These are phyloP conservation scores for Camptogramma bilineatum DNA, from an alignment of 2,888 invertebrate genomes.

Conservation along the genomic window DNA sequence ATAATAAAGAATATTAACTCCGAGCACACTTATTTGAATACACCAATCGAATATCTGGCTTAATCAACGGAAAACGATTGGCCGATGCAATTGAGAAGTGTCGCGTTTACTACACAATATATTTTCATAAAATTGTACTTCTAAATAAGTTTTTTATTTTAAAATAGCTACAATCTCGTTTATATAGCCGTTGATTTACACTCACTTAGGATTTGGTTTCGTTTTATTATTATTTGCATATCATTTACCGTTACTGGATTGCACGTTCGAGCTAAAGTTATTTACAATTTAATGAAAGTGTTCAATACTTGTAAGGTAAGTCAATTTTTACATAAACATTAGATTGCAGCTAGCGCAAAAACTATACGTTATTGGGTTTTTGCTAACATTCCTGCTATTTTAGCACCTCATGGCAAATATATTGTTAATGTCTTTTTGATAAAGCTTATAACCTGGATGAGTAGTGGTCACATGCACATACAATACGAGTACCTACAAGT, in stretches of 20 bases:
- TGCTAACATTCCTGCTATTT: background rate
- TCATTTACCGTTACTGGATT: conserved; percentile 35
- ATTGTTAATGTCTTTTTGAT: background rate
- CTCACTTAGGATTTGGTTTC: conserved; percentile 50
- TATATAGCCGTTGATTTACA: conserved; percentile 52
- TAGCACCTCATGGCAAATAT: background rate
- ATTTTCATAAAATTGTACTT: conserved; percentile 65
- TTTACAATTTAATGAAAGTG: conserved; percentile 14
- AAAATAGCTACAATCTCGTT: conserved; percentile 51
- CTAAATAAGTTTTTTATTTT: conserved; percentile 58
- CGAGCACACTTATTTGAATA: conserved; percentile 63
- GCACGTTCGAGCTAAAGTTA: conserved; percentile 21
- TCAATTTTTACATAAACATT: background rate
- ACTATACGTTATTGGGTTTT: background rate
- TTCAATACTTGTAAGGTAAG: background rate
- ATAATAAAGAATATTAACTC: conserved; percentile 59
- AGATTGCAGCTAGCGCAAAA: background rate
- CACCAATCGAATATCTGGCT: conserved; percentile 65
- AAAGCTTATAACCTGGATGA: background rate
- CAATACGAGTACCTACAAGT: no score
- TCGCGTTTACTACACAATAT: conserved; percentile 67
- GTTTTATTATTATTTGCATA: conserved; percentile 48
- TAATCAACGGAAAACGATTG: conserved; percentile 64
- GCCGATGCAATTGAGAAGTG: conserved; percentile 65
- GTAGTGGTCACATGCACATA: no score